Percentiles rank a stretch among this genome's conserved stretches.
phyloP scores from a whole-genome alignment of 1,140 invertebrate genomes.

The Drosophila subobscura region DNA sequence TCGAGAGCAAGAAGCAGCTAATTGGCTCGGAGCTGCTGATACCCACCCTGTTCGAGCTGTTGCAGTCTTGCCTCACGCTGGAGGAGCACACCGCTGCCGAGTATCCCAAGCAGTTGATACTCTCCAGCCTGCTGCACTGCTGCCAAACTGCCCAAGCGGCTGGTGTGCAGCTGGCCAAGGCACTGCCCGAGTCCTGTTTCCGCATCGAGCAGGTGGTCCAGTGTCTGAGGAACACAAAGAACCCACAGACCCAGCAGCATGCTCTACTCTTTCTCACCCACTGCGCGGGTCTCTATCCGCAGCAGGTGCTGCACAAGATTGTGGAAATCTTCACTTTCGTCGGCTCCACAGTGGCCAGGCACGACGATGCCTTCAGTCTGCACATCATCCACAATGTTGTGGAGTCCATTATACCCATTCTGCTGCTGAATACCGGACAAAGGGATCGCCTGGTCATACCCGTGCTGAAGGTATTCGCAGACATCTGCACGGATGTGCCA shows the following conservation, averaged over 20 bases:
- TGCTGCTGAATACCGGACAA: slow-evolving; percentile 84
- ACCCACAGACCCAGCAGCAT: slow-evolving; percentile 97
- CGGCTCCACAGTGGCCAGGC: slow-evolving; percentile 94
- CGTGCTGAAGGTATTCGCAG: slow-evolving; percentile 94
- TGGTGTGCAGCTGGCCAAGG: slow-evolving; percentile 81
- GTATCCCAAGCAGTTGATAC: slow-evolving; percentile 93
- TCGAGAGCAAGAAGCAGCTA: slow-evolving; percentile 91
- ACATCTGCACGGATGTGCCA: slow-evolving; percentile 94
- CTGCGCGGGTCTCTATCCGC: slow-evolving; percentile 89
- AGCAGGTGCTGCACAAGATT: slow-evolving; percentile 94
- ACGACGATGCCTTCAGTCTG: slow-evolving; percentile 97
- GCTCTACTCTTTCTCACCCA: slow-evolving; percentile 92
- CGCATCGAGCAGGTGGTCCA: slow-evolving; percentile 93
- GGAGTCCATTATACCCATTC: slow-evolving; percentile 94
- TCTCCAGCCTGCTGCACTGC: slow-evolving; percentile 90
- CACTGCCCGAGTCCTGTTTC: slow-evolving; percentile 85
- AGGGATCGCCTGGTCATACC: slow-evolving; percentile 85
- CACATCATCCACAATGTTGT: slow-evolving; percentile 96
- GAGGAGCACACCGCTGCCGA: slow-evolving; percentile 93
- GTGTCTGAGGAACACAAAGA: slow-evolving; percentile 94
- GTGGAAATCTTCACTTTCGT: slow-evolving; percentile 98
- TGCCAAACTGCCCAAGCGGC: slow-evolving; percentile 85
- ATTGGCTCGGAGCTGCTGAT: slow-evolving; percentile 87
- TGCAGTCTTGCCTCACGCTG: slow-evolving; percentile 91
- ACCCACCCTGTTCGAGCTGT: slow-evolving; percentile 90